These are phyloP conservation scores for Pachyuromys duprasi DNA, from an alignment of 2,797 vertebrate genomes.

Conservation along the genomic window DNA sequence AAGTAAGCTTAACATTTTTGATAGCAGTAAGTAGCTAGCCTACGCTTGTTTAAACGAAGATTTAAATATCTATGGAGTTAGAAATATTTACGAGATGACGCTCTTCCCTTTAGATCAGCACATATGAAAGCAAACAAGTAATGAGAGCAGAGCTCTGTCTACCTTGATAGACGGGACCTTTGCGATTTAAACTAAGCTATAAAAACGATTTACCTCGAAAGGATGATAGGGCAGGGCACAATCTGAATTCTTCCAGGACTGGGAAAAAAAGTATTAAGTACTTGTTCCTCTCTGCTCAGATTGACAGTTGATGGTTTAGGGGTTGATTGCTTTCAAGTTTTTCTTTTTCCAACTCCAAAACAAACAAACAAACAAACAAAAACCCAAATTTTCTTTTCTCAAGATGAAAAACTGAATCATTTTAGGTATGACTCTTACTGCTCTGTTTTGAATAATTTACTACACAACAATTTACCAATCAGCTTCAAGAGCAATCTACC, in stretches of 20 bases:
- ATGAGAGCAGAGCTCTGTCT: not conserved
- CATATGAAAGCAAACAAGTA: not conserved
- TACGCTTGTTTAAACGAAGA: not conserved
- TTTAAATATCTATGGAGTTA: not conserved
- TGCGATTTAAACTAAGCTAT: not conserved
- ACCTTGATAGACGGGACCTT: not conserved
- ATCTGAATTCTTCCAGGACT: not conserved
- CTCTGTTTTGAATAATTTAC: not conserved
- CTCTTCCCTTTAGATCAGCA: not conserved
- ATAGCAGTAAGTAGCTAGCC: not conserved
- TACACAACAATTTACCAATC: not conserved
- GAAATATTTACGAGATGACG: constrained; percentile 15
- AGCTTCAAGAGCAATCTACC: not conserved
- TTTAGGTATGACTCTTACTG: not conserved
- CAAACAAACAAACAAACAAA: too few species aligned
- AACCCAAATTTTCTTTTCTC: not conserved
- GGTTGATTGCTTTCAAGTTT: not conserved
- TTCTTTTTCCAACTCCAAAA: not conserved
- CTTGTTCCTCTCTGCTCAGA: not conserved
- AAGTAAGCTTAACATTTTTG: not conserved
- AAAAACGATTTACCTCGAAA: not conserved
- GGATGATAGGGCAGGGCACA: not conserved
- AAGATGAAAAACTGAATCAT: constrained; percentile 15
- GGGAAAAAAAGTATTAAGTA: not conserved
- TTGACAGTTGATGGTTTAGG: not conserved